Base-by-base conservation (phyloP, 2,797 vertebrate species). In the Manis javanica region DNA sequence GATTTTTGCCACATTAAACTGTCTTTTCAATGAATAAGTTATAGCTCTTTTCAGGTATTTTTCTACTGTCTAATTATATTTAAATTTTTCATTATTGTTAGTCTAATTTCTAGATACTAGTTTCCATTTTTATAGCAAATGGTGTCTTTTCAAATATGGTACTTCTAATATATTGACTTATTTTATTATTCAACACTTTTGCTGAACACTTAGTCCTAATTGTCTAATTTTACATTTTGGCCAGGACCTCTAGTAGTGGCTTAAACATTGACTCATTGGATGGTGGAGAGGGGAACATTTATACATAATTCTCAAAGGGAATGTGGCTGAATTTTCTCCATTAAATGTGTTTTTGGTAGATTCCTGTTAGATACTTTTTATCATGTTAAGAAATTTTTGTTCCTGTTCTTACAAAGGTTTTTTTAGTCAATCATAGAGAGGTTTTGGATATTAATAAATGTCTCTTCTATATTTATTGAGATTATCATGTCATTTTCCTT, bases 121-220 rank as follows among this genome's bases (percentile, higher is more conserved):
- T 90, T 92, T 90, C 19, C 64, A 12, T 83, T 90, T 92, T 77
- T 92, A 31, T 51, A 83, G 15, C 92, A 77, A 94, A 31, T 26
- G 31, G 3, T 72, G 8, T 59, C 46, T 61, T 82, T 87, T 49
- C 39, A 37, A n/a, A 74, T 29, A 81, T 92, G 57, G 3, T 86
- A 63, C 12, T 85, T 86, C 59, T 63, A 37, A 18, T 61, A 12
- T 53, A 61, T 49, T 46, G 2, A 49, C 71, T 63, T 90, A 23
- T 66, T 87, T 87, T 61, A 34, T 79, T 92, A 83, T 81, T 85
- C 29, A 92, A 13, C n/a, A 46, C 24, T 74, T 72, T 71, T 85
- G 57, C 31, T 74, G 26, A 85, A 72, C 10, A 72, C 2, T 92
- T 85, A 53, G 42, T 89, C 89, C 59, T 87, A 21, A 49, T 78